A percentile compares a stretch with the other conserved stretches of the same genome.
These are phyloP conservation scores for Lepus townsendii DNA, from an alignment of 2,797 vertebrate genomes.

Conservation along the genomic window DNA sequence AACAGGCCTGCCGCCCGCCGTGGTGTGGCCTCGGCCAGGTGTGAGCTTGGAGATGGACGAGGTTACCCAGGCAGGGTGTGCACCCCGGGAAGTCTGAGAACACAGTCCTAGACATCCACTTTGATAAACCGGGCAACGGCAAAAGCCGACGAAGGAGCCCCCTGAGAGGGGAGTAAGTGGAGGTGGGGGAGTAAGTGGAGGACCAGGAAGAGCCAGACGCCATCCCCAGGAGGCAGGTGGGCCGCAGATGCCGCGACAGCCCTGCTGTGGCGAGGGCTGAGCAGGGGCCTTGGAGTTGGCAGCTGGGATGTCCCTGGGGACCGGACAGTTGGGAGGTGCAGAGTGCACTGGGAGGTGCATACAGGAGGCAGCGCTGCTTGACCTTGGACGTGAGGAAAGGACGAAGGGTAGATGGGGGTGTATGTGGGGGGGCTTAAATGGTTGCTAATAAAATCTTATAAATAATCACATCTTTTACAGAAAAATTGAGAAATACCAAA, in stretches of 20 bases:
- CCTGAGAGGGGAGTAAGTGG: too few species aligned
- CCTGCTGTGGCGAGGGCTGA: background rate
- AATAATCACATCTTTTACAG: background rate
- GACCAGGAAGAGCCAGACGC: background rate
- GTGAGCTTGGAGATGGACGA: background rate
- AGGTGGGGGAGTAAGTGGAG: background rate
- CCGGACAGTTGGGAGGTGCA: background rate
- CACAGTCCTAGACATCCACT: background rate
- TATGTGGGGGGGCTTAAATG: background rate
- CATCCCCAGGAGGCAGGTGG: background rate
- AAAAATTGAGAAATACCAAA: conserved; percentile 44
- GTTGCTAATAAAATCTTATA: background rate
- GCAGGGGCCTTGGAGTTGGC: background rate
- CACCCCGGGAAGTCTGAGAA: background rate
- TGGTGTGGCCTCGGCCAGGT: background rate
- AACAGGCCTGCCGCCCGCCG: background rate
- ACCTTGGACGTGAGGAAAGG: background rate
- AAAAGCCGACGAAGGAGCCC: background rate
- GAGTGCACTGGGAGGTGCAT: background rate
- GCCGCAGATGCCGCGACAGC: background rate
- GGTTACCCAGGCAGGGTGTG: background rate
- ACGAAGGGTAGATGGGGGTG: too few species aligned
- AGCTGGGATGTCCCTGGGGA: background rate
- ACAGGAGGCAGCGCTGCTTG: background rate
- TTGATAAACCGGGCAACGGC: background rate